Percentiles rank a stretch among this genome's conserved stretches.
phyloP scores from a whole-genome alignment of 2,888 invertebrate species.

The Hemistola chrysoprasaria region DNA sequence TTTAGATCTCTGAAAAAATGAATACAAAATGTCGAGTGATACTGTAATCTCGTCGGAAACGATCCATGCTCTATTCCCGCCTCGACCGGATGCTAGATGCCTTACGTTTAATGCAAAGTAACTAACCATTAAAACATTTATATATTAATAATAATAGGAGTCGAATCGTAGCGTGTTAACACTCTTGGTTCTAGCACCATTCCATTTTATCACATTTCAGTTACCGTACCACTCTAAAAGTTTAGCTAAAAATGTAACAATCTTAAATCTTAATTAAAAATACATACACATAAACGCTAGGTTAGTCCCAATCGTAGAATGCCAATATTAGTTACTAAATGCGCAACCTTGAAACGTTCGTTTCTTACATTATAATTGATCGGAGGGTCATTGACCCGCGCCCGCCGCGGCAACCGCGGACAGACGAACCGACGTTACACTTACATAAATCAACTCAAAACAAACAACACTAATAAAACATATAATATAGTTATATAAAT shows the following conservation, averaged over 20 bases:
- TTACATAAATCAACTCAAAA: slow-evolving; percentile 75
- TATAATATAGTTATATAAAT: slow-evolving; percentile 76
- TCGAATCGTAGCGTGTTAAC: slow-evolving; percentile 82
- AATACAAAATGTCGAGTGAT: slow-evolving; percentile 78
- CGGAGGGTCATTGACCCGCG: slow-evolving; percentile 73
- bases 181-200: slow-evolving; percentile 83
- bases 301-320: slow-evolving; percentile 84
- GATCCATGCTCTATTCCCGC: slow-evolving; percentile 56
- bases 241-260: slow-evolving; percentile 83
- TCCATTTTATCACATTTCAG: slow-evolving; percentile 83
- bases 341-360: slow-evolving; percentile 76
- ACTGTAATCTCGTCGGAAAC: slow-evolving; percentile 75
- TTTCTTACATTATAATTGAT: slow-evolving; percentile 67
- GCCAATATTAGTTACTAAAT: slow-evolving; percentile 82
- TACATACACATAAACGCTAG: slow-evolving; percentile 81
- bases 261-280: slow-evolving; percentile 81
- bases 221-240: slow-evolving; percentile 83
- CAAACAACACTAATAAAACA: slow-evolving; percentile 83
- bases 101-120: slow-evolving; percentile 75
- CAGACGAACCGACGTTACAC: slow-evolving; percentile 48
- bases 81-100: slow-evolving; percentile 77
- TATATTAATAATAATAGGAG: slow-evolving; percentile 74
- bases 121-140: slow-evolving; percentile 77
- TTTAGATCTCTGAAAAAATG: slow-evolving; percentile 69
- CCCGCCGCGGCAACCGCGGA: slow-evolving; percentile 59